Evolutionary conservation across 2,888 invertebrate species (phyloP), one percentile per base, ranked within the genome.

Genomic region (Brachyopa scutellaris): DNA sequence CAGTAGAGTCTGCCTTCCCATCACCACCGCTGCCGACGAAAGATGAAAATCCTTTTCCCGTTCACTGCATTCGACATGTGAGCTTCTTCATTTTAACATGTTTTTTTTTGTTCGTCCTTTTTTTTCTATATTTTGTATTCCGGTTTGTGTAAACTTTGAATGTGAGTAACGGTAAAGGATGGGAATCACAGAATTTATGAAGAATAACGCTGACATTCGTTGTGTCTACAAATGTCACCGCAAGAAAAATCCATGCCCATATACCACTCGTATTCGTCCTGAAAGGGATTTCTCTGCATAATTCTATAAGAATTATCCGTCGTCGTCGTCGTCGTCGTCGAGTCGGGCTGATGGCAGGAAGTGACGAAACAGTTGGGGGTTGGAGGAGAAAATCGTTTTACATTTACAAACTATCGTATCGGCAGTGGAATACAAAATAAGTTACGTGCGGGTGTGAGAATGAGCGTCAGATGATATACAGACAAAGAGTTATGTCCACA

Each of bases 181-280:
- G 21, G 40, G 79, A 64, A 45, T 70, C 69, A 64, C 13, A 57
- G 76, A 77, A 67, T 66, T 82, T 70, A 72, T 77, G 77, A 77
- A 82, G 77, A 77, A 72, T 72, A 66, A 77, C 82, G 55, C 66
- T 82, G 82, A 64, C 77, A 82, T 70, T 77, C 61, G 77, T 61
- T 82, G 82, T 77, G 72, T 82, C 82, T 82, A 82, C 82, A 82
- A 82, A 82, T 77, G 82, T 82, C 82, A 82, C 82, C 82, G 66
- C 77, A 82, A 77, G 82, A 67, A 61, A 72, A 77, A 82, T 82
- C 77, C 77, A 55, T 55, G 49, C 64, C 62, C 73, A 9, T 21
- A 31, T 4, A 11, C n/a, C n/a, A 31, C 11, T 3, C n/a, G n/a
- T 5, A 36, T 1, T 1, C 3, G 26, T 67, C 53, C 29, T 59